These are phyloP conservation scores for Chaenodraco wilsoni DNA, from an alignment of 2,797 vertebrate genomes.

Conservation along the genomic window DNA sequence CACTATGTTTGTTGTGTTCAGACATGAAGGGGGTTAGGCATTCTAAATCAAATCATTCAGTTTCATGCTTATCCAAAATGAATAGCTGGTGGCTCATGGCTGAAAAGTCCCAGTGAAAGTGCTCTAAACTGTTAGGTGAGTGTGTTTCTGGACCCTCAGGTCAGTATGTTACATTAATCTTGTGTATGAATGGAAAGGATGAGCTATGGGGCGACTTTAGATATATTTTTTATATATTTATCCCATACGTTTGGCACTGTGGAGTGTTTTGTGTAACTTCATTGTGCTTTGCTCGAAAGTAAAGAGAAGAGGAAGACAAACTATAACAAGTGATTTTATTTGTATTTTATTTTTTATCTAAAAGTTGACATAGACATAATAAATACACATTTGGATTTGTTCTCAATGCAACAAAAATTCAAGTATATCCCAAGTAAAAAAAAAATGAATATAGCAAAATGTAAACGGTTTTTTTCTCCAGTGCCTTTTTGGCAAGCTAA, in stretches of 20 bases:
- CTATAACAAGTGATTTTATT: conserved; percentile 64
- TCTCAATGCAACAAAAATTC: conserved; percentile 69
- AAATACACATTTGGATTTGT: conserved; percentile 81
- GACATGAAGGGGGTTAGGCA: background rate
- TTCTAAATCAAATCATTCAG: background rate
- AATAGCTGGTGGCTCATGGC: too few relatives aligned
- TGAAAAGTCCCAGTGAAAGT: background rate
- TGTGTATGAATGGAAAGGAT: background rate
- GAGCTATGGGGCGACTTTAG: background rate
- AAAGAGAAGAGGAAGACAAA: conserved; percentile 28
- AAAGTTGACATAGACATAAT: conserved; percentile 70
- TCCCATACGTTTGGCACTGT: too few relatives aligned
- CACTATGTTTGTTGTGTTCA: background rate
- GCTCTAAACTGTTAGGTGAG: background rate
- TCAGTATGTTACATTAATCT: background rate
- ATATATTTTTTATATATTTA: background rate
- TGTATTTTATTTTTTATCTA: conserved; percentile 63
- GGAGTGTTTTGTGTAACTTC: background rate
- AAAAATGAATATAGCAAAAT: conserved; percentile 52
- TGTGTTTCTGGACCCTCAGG: background rate
- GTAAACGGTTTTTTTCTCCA: conserved; percentile 68
- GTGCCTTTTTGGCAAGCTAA: conserved; percentile 28
- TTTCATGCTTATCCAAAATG: background rate
- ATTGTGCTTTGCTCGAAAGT: conserved; percentile 13
- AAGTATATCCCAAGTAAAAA: conserved; percentile 49